Base-by-base conservation (phyloP, 2,888 invertebrate genomes). In the Mythimna loreyi region DNA sequence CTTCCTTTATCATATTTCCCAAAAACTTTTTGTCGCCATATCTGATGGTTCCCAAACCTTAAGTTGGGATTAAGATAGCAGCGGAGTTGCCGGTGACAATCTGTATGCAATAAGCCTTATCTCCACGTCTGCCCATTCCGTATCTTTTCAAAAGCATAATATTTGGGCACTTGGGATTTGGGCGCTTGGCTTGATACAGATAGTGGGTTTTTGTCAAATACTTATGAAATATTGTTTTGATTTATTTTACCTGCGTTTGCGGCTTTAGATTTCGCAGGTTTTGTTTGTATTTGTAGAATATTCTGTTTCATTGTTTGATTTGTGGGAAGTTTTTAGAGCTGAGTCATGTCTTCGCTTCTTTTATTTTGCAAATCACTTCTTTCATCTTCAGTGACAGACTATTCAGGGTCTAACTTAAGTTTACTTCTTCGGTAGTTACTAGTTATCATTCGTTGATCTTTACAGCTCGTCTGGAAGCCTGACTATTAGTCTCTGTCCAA, bases 61-160 rank as follows among this genome's bases (percentile, higher is more conserved):
- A 84, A 87, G 86, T 85, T 72, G 82, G 89, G 91, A 92, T 92
- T 92, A 92, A 87, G 90, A 89, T 89, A 90, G 86, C 84, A 73
- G 72, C 68, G 64, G 81, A 86, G 85, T 91, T 90, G 43, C n/a
- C 72, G 84, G 75, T 67, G 72, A 84, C 88, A 89, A 90, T 91
- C 90, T 89, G 83, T 78, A n/a, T n/a, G n/a, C n/a, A n/a, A n/a
- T n/a, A n/a, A 76, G 81, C 75, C 72, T 92, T 91, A 92, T 93
- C 92, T 87, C 64, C 75, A 80, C 83, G 87, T 83, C 85, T 85
- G 87, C 64, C 87, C 85, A 80, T 83, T 74, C 63, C 78, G 81
- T 90, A 89, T 90, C 89, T 90, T 74, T 85, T 77, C 81, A 86
- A 88, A 76, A 89, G 81, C 90, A 90, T 85, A 92, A 93, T 93